Percentiles rank a stretch among this genome's conserved stretches.
These are phyloP conservation scores for Parotocinclus haroldoi DNA, from an alignment of 2,797 vertebrate species.

Conservation along the genomic window DNA sequence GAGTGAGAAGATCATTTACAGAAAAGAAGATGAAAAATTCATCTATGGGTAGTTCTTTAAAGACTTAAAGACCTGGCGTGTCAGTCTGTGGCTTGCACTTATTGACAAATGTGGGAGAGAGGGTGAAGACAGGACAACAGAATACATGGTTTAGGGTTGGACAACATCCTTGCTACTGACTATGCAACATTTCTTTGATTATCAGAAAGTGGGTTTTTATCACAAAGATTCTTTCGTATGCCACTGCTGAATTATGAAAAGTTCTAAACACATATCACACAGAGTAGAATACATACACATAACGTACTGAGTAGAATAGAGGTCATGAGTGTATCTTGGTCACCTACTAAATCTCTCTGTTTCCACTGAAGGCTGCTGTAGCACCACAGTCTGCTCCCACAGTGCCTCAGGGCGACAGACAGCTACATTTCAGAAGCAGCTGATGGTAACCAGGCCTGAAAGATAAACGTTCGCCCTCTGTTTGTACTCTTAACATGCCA, in stretches of 20 bases:
- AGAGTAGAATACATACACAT: too few relatives aligned
- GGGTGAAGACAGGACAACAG: not conserved
- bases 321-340: slow-evolving; percentile 8
- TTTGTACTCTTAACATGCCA: slow-evolving; percentile 66
- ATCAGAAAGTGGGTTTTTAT: not conserved
- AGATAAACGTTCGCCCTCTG: slow-evolving; percentile 67
- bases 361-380: slow-evolving; percentile 48
- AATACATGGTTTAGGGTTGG: slow-evolving; percentile 9
- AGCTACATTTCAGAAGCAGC: slow-evolving; percentile 54
- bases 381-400: slow-evolving; percentile 35
- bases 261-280: too few relatives aligned
- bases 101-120: slow-evolving; percentile 34
- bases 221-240: too few relatives aligned
- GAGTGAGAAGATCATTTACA: slow-evolving; percentile 64
- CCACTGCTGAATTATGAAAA: too few relatives aligned
- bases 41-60: slow-evolving; percentile 71
- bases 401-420: slow-evolving; percentile 63
- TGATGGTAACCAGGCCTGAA: slow-evolving; percentile 69
- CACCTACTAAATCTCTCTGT: slow-evolving; percentile 33
- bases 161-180: not conserved
- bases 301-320: too few relatives aligned
- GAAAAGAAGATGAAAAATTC: slow-evolving; percentile 74
- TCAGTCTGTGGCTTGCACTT: slow-evolving; percentile 57
- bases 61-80: slow-evolving; percentile 63
- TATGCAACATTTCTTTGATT: slow-evolving; percentile 18